Evolutionary conservation across 2,797 vertebrate genomes (phyloP), one percentile per base, ranked within the genome.

Genomic region (Syndactyla subalaris): DNA sequence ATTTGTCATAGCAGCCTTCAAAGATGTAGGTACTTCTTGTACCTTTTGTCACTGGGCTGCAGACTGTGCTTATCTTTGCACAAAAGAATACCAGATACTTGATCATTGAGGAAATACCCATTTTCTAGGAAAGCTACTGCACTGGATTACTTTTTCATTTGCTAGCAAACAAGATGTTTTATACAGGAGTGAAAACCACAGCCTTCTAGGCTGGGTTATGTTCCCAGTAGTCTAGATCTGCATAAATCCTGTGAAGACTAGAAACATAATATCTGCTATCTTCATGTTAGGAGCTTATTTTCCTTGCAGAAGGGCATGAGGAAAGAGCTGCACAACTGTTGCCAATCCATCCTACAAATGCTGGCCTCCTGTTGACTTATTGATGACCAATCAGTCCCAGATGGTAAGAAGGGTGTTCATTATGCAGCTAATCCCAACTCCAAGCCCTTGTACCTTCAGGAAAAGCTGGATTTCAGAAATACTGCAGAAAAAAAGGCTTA

Each of bases 191-290:
- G 43, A 59, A 22, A 6, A 22, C 3, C 3, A 19, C 22, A 36
- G 3, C 6, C 2, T 41, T 34, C 24, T 14, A 70, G 51, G 23
- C 62, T 76, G 30, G 29, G 38, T 59, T 55, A 7, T 27, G 8
- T n/a, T 91, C 26, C 58, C 2, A 2, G 0, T 0, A 63, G 2
- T 21, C 17, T 23, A 0, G 1, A 26, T 4, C 12, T 48, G 18
- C 45, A 41, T 32, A n/a, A 23, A 43, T 39, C 7, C 16, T 4
- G 5, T 45, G 5, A 59, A 52, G 27, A 12, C 12, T 13, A 43
- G 20, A 48, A 65, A 7, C 5, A 23, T 8, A 26, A 14, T 19
- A 32, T 6, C 30, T 24, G 16, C 20, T n/a, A 6, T 7, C 8
- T 38, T 83, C n/a, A 30, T 17, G 6, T 57, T 29, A 15, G 46